Evolutionary conservation across 2,888 invertebrate genomes (phyloP).

Genomic region (Ectemnius continuus): DNA sequence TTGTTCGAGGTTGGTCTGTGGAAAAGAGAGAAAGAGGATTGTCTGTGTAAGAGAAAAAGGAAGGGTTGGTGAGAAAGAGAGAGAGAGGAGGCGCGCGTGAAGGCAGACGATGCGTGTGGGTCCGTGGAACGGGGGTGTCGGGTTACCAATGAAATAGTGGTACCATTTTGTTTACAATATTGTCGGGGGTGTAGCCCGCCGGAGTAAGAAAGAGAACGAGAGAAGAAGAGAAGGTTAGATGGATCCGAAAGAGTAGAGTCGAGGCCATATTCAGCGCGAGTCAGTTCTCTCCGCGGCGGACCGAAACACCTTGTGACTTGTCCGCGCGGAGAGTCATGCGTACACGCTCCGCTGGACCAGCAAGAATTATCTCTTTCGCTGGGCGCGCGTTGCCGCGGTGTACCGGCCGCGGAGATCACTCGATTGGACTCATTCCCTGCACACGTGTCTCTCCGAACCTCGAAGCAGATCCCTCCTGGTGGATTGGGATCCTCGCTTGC

Average conservation of each 20-base stretch:
- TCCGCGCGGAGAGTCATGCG: constrained; percentile 67
- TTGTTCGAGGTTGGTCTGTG: too few species aligned
- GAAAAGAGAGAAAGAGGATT: neutral
- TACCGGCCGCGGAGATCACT: constrained; percentile 36
- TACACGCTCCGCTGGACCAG: constrained; percentile 61
- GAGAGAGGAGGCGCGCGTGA: constrained; percentile 37
- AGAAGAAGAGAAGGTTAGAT: constrained; percentile 26
- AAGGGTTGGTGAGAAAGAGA: neutral
- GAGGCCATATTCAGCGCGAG: constrained; percentile 20
- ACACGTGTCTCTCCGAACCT: constrained; percentile 33
- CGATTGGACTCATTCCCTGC: constrained; percentile 60
- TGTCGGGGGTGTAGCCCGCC: constrained; percentile 67
- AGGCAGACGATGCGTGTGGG: constrained; percentile 73
- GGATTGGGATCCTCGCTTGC: too few species aligned
- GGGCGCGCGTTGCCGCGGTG: constrained; percentile 36
- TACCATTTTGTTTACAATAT: constrained; percentile 78
- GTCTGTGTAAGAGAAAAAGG: neutral
- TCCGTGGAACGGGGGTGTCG: constrained; percentile 70
- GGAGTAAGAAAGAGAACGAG: constrained; percentile 14
- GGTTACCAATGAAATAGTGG: constrained; percentile 78
- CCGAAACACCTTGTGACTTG: constrained; percentile 55
- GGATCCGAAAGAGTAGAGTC: constrained; percentile 4
- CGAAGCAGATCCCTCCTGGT: too few species aligned
- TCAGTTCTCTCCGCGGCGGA: constrained; percentile 46
- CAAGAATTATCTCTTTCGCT: constrained; percentile 67